Evolutionary conservation across 2,888 invertebrate genomes (phyloP), one percentile per base, ranked within the genome.

Genomic region (Andrena minutula): DNA sequence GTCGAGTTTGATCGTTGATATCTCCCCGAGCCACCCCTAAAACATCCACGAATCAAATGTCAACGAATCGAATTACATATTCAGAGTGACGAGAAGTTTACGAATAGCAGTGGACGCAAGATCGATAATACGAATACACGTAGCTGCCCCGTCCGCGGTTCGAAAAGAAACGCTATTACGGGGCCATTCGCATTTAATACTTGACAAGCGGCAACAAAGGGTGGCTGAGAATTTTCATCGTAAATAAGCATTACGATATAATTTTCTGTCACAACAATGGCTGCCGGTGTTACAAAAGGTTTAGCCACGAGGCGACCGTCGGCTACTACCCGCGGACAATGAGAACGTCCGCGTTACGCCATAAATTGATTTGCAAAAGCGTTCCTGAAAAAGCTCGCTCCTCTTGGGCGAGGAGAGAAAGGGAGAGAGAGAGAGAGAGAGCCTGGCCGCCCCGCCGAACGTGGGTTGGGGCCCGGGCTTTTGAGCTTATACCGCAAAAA

Each of bases 311-410:
- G 86, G 89, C 86, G 88, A 86, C 81, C 89, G 88, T 86, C 88
- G 90, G 87, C 78, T 79, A 77, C 72, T 86, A 75, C 74, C 74
- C 84, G 87, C 85, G 92, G 91, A 93, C 93, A 93, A 93, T 93
- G 93, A 92, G 92, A 92, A 89, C 83, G 89, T 83, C 83, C 87
- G 87, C 84, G 91, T 88, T 90, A 89, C 90, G 91, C 91, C 93
- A 93, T 93, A 93, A 93, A 93, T 93, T 93, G 93, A 93, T 93
- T 93, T 93, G 93, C 92, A 90, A 91, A 91, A 92, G 90, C 92
- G 91, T 90, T 90, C 90, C 91, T 90, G 90, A 91, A 93, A 93
- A 88, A 88, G 85, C 87, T 78, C 87, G 82, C 76, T 75, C 41
- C 65, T 68, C 56, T 26, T 70, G 6, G 32, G 28, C 58, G 69